A percentile compares a stretch with the other conserved stretches of the same genome.
Evolutionary conservation across 2,113 vertebrate genomes (phyloP).

Genomic region (Capreolus pygargus): DNA sequence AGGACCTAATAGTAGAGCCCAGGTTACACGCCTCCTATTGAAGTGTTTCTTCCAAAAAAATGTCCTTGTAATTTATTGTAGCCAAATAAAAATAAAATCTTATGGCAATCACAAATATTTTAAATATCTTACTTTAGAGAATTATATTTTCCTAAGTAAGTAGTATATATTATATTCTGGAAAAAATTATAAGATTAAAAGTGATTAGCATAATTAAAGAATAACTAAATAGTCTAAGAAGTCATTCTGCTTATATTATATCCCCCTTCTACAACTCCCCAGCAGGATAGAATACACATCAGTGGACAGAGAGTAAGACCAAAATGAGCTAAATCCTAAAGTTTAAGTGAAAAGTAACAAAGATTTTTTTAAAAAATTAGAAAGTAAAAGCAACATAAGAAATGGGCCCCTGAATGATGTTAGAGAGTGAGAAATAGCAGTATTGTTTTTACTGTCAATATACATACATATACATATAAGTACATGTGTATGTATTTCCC

Average conservation of each 20-base stretch:
- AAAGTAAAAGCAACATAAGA: not conserved
- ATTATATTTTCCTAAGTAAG: not conserved
- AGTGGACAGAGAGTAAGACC: not conserved
- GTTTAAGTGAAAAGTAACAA: not conserved
- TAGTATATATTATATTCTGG: not conserved
- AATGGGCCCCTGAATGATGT: not conserved
- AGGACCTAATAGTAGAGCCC: not conserved
- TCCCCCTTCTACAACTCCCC: not conserved
- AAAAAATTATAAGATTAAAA: not conserved
- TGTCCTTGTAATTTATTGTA: not conserved
- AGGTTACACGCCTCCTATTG: not conserved
- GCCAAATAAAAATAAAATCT: conserved; percentile 23
- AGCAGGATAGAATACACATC: not conserved
- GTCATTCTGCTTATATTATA: not conserved
- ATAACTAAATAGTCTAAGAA: not conserved
- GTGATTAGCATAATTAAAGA: not conserved
- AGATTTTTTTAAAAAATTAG: not conserved
- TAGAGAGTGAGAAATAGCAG: not conserved
- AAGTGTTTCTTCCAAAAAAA: not conserved
- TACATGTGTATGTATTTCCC: not conserved
- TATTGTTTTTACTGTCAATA: not conserved
- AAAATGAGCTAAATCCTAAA: not conserved
- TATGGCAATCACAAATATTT: not conserved
- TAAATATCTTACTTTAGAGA: not conserved
- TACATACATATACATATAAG: not conserved